Conservation (phyloP, 1,140 invertebrate species). For the Listronotus oregonensis region DNA sequence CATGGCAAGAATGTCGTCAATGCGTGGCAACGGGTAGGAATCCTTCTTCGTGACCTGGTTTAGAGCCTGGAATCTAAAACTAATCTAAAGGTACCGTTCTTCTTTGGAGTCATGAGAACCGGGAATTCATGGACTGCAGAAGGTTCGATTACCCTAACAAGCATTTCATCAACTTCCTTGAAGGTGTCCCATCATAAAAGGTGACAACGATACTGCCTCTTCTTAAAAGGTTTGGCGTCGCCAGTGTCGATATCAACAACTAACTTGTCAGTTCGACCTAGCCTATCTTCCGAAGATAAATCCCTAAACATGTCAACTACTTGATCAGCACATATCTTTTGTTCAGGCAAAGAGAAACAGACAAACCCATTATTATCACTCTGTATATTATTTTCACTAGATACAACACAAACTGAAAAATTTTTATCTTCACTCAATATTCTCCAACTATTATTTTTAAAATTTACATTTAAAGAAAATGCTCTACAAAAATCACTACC, state of each 20-base stretch:
- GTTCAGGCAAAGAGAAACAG: too few relatives aligned
- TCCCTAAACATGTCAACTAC: too few relatives aligned
- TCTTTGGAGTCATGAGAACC: conserved; percentile 32
- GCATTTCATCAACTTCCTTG: conserved; percentile 11
- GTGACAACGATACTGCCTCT: conserved; percentile 25
- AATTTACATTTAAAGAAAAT: too few relatives aligned
- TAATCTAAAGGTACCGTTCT: conserved; percentile 38
- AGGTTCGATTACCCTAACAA: conserved; percentile 21
- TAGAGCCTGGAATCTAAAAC: background rate
- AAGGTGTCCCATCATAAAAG: conserved; percentile 21
- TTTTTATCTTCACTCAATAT: too few relatives aligned
- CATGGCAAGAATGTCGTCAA: conserved; percentile 46
- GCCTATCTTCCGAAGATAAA: too few relatives aligned
- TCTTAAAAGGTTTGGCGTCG: conserved; percentile 20
- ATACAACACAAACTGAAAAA: too few relatives aligned
- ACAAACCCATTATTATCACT: too few relatives aligned
- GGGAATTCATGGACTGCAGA: conserved; percentile 30
- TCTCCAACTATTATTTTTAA: too few relatives aligned
- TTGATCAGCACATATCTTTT: too few relatives aligned
- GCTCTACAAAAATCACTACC: conserved; percentile 4
- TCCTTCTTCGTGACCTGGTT: conserved; percentile 45
- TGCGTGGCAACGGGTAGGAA: conserved; percentile 34
- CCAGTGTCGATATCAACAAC: too few relatives aligned
- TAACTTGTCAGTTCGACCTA: too few relatives aligned
- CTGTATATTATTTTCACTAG: too few relatives aligned